phyloP scores from a whole-genome alignment of 2,888 invertebrate genomes.

The Pandemis heparana region DNA sequence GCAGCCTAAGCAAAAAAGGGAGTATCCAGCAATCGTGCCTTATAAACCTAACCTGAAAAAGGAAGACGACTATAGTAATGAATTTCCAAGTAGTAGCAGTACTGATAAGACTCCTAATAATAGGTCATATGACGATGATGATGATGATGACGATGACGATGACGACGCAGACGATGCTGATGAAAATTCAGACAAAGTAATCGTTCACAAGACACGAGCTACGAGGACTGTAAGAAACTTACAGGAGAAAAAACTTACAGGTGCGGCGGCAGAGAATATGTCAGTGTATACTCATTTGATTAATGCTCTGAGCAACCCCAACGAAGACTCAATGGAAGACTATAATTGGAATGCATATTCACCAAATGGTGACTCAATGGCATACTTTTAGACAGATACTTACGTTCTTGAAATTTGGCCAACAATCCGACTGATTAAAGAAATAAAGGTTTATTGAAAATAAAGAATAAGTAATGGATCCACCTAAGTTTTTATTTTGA shows the following conservation, averaged over 20 bases:
- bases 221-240: not conserved
- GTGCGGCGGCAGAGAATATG: not conserved
- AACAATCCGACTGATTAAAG: not conserved
- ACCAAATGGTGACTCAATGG: not conserved
- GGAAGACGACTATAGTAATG: slow-evolving; percentile 46
- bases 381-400: not conserved
- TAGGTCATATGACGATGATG: slow-evolving; percentile 33
- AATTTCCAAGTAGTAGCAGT: slow-evolving; percentile 61
- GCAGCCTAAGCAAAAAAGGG: slow-evolving; percentile 46
- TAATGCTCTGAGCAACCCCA: not conserved
- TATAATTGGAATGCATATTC: not conserved
- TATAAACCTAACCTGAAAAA: slow-evolving; percentile 54
- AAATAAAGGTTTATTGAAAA: not conserved
- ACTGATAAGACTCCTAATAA: slow-evolving; percentile 49
- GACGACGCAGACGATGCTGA: not conserved
- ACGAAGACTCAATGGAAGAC: not conserved
- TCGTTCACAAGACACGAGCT: not conserved
- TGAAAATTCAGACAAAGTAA: not conserved
- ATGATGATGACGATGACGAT: not conserved
- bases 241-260: not conserved
- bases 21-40: slow-evolving; percentile 47
- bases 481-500: not conserved
- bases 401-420: not conserved
- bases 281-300: not conserved
- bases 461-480: not conserved